These are phyloP conservation scores for Ectemnius lituratus DNA, from an alignment of 2,888 invertebrate species.

Conservation along the genomic window DNA sequence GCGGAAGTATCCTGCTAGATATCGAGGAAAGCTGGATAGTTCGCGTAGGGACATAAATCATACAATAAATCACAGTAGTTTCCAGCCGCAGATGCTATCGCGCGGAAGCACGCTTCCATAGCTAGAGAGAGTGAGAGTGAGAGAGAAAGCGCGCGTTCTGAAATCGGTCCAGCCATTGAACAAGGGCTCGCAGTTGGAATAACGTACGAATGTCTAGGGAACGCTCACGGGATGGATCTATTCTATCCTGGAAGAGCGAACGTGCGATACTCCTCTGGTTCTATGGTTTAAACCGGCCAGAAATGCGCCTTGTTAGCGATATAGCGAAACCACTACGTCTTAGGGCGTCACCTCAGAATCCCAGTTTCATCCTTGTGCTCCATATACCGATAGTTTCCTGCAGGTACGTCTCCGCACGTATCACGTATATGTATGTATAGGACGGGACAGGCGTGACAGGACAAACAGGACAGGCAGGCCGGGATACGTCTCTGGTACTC, in stretches of 20 bases:
- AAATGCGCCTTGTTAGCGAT: slow-evolving; percentile 54
- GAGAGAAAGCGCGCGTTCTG: slow-evolving; percentile 1
- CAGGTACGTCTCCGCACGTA: slow-evolving; percentile 16
- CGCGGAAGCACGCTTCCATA: slow-evolving; percentile 6
- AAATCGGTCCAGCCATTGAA: slow-evolving; percentile 37
- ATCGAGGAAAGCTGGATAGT: not conserved
- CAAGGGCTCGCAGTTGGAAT: slow-evolving; percentile 28
- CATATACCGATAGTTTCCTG: slow-evolving; percentile 6
- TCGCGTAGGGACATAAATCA: slow-evolving; percentile 42
- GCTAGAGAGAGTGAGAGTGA: not conserved
- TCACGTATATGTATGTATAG: slow-evolving; percentile 6
- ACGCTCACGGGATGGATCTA: not conserved
- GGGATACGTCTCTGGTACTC: not conserved
- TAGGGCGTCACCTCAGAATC: slow-evolving; percentile 31
- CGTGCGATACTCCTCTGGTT: slow-evolving; percentile 35
- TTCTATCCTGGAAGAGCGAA: slow-evolving; percentile 14
- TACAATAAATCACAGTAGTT: slow-evolving; percentile 45
- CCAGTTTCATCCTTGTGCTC: slow-evolving; percentile 2
- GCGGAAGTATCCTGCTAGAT: no score
- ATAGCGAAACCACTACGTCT: slow-evolving; percentile 37
- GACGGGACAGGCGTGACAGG: no score
- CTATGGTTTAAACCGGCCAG: slow-evolving; percentile 34
- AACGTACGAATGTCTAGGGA: slow-evolving; percentile 2
- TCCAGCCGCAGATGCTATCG: slow-evolving; percentile 11
- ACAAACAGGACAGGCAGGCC: no score